These are phyloP conservation scores for Calliphora vicina DNA, from an alignment of 1,140 invertebrate species.

Conservation along the genomic window DNA sequence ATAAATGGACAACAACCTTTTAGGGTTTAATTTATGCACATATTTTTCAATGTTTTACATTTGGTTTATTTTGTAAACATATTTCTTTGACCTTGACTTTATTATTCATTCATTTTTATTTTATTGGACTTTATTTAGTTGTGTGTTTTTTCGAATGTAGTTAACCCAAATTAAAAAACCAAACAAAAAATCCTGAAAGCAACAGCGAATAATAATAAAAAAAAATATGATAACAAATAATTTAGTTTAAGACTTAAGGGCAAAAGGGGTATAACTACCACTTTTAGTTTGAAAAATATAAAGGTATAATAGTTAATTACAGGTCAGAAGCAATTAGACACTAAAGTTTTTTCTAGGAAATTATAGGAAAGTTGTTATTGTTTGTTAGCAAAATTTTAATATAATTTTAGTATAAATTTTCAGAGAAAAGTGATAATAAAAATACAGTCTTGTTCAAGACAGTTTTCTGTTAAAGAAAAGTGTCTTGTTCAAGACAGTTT, in stretches of 20 bases:
- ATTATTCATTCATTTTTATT: neutral
- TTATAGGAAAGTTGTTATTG: too few species aligned
- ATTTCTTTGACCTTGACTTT: conserved; percentile 3
- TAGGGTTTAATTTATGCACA: neutral
- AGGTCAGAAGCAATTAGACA: too few species aligned
- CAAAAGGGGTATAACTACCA: neutral
- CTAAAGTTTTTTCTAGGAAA: too few species aligned
- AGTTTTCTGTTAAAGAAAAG: too few species aligned
- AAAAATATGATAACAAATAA: neutral
- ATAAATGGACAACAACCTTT: neutral
- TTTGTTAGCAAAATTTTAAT: too few species aligned
- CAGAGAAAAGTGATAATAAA: too few species aligned
- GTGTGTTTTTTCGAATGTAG: too few species aligned
- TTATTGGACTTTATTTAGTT: neutral
- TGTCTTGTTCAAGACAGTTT: too few species aligned
- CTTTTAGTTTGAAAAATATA: too few species aligned
- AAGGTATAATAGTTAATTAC: too few species aligned
- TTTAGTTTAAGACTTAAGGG: neutral
- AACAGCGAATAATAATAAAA: neutral
- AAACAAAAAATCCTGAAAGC: neutral
- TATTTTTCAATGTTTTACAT: neutral
- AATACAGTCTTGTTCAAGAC: too few species aligned
- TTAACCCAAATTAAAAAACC: neutral
- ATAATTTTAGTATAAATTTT: too few species aligned
- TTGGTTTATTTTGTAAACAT: neutral